These are phyloP conservation scores for Acronicta leporina DNA, from an alignment of 2,888 invertebrate genomes.

Conservation along the genomic window DNA sequence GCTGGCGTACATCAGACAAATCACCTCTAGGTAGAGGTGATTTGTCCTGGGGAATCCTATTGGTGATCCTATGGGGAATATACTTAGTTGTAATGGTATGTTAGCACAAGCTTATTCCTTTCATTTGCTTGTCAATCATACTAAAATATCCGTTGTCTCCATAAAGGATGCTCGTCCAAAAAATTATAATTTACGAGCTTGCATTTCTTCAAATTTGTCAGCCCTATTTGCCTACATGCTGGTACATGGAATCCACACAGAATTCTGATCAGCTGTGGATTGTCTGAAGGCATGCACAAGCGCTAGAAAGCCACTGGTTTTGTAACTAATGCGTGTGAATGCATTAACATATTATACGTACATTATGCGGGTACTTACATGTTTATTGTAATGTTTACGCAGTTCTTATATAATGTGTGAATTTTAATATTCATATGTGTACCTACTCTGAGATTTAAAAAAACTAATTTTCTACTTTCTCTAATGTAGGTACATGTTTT, in stretches of 20 bases:
- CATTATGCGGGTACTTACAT: constrained; percentile 49
- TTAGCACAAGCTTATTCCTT: too few relatives aligned
- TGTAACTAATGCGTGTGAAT: constrained; percentile 66
- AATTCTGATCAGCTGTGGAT: constrained; percentile 57
- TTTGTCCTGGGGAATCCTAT: too few relatives aligned
- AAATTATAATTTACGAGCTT: not conserved
- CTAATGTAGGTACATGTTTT: too few relatives aligned
- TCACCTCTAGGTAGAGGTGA: too few relatives aligned
- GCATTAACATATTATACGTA: constrained; percentile 56
- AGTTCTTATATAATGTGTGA: constrained; percentile 14
- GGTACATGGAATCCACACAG: constrained; percentile 47
- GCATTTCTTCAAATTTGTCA: constrained; percentile 8
- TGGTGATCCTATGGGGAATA: too few relatives aligned
- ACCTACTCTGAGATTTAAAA: too few relatives aligned
- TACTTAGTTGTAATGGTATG: too few relatives aligned
- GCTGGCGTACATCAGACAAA: too few relatives aligned
- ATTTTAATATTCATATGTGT: constrained; percentile 1
- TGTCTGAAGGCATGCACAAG: constrained; percentile 68
- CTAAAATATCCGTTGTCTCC: not conserved
- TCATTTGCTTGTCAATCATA: not conserved
- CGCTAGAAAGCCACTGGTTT: constrained; percentile 73
- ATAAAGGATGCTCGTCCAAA: not conserved
- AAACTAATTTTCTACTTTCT: too few relatives aligned
- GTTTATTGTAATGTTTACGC: constrained; percentile 41
- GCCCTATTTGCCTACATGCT: constrained; percentile 39